Evolutionary conservation across 1,140 invertebrate species (phyloP), one percentile per base, ranked within the genome.

Genomic region (Daktulosphaira vitifoliae): DNA sequence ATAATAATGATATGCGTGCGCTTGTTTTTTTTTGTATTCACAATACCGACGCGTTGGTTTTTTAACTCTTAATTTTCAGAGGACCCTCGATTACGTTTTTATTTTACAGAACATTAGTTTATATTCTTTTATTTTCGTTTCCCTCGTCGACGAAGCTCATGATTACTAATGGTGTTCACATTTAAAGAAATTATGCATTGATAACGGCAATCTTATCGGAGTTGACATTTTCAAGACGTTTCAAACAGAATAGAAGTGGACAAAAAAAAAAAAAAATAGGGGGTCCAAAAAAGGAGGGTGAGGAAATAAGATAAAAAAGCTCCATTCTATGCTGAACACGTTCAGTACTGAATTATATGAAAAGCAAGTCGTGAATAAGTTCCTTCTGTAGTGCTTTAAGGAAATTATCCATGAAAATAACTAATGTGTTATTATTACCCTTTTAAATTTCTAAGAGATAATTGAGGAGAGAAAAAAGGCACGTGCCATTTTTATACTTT

Each of bases 191-290:
- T 13, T 13, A 18, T 22, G 53, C 33, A 25, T 25, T 56, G 53
- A 56, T 56, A 56, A 56, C 53, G 53, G 22, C 29, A 33, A 33
- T 56, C 22, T 56, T 42, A 42, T 56, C 53, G 37, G 37, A 11
- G 38, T 42, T 33, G 52, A 3, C 52, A 16, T 16, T 56, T 15
- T 56, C 53, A 26, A 26, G 53, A 42, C 53, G 38, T 18, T 44
- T 37, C 0, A 4, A 22, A 6, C 18, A 4, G 20, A 39, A 56
- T 39, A 39, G 38, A 33, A 29, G 15, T 22, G 8, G 39, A 25
- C 3, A 18, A 25, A 5, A 42, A 54, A 53, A 37, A 13, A 22
- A 38, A 23, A 44, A 56, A 39, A 16, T 25, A 44, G 38, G 25
- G 23, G 20, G 38, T n/a, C 20, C 9, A 39, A 9, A 15, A 50